Base-by-base conservation (phyloP, 2,888 invertebrate genomes). In the Agrilus mali region DNA sequence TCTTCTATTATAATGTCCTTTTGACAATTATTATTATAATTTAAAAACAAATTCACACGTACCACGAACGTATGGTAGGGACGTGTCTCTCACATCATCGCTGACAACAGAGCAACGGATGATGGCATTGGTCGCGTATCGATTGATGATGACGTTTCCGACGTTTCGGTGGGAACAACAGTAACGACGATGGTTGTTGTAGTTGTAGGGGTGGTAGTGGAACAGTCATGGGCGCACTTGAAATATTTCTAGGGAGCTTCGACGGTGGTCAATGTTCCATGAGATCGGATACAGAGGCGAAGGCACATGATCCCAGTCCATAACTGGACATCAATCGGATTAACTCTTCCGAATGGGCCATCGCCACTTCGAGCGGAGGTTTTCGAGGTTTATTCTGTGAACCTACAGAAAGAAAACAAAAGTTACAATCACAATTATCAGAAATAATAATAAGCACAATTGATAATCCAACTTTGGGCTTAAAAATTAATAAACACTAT, bases 271-370 rank as follows among this genome's bases (percentile, higher is more conserved):
- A 52, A 50, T 52, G 53, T 52, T 53, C 53, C 48, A 51, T 46
- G 53, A 86, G 78, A 67, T 87, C 86, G 60, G 84, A 79, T 61
- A 94, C 81, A 70, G 86, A 87, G 60, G 93, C 88, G 73, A 95
- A 95, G 67, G 94, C 95, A 78, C 92, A 90, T 47, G 92, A 84
- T 60, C 94, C 94, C 52, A 95, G 78, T 48, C 88, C 89, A 52
- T 83, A 77, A 62, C 80, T 82, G 52, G 92, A 84, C 90, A 95
- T 94, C 60, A 92, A 75, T 53, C 82, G 82, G 60, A 94, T 80
- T 59, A 95, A 76, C 67, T 88, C 85, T 59, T 84, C 80, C 51
- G 93, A 86, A 69, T 96, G 95, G 53, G 86, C 82, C 65, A 88
- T 82, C 60, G 90, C 87, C 61, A 92, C 82, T 72, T 95, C 95